Base-by-base conservation (phyloP, 2,113 vertebrate genomes). In the Cathartes aura region DNA sequence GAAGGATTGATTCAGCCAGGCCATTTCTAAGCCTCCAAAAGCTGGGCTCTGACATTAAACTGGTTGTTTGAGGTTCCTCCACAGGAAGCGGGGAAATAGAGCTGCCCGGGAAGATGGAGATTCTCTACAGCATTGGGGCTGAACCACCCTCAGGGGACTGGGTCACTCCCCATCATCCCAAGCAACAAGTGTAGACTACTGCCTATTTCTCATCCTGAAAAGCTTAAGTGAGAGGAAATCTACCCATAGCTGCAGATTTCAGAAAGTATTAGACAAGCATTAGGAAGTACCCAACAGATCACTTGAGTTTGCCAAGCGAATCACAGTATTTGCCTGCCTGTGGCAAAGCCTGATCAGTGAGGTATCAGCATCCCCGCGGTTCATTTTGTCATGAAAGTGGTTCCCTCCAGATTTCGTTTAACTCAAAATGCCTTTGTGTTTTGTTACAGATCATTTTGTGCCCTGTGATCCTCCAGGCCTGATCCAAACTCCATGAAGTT, bases 331-430 rank as follows among this genome's bases (percentile, higher is more conserved):
- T 83, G 4, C 27, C 50, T 58, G 22, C 42, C 20, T 53, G 42
- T 29, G 32, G 34, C 59, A 85, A 89, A 93, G 55, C 19, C 36
- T 38, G 15, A 32, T 53, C 56, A 50, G 20, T 2, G 3, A 63
- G 3, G 11, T 83, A 15, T 43, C 45, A 0, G 0, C 27, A 34
- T 55, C 3, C 0, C 23, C 2, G 0, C 0, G 1, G 47, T 23
- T 68, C 30, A 14, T 81, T 89, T 81, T 81, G 21, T 50, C 72
- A 52, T 32, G 15, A 19, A 62, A 53, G 32, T 30, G 9, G 8
- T 58, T 89, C 7, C 16, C 55, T 88, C 11, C n/a, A 45, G 34
- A 42, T 63, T 50, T 55, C 32, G 50, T 38, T 47, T 42, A 42
- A 66, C 34, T 92, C 17, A 71, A 38, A 87, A 84, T 0, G 0